Evolutionary conservation across 2,888 invertebrate genomes (phyloP), one percentile per base, ranked within the genome.

Genomic region (Frankliniella intonsa): DNA sequence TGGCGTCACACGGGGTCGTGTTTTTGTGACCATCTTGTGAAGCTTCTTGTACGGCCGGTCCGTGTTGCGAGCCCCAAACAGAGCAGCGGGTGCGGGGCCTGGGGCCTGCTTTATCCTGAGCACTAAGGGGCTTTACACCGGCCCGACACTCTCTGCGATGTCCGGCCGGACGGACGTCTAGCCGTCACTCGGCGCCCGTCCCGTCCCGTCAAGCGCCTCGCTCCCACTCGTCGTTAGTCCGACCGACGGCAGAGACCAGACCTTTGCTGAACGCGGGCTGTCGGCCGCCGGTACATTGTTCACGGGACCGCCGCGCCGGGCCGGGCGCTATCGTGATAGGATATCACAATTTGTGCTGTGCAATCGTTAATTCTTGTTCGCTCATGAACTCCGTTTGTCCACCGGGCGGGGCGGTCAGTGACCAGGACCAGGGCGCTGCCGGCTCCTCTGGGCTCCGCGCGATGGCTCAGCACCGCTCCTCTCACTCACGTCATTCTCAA

Each of bases 341-440:
- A 62, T 62, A 62, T 62, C 62, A 62, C 62, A 62, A 62, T 62
- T 62, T 62, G 62, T 62, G 62, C 62, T 62, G 62, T 17, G 62
- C 62, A 62, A 62, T 62, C 62, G 62, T 62, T 38, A 38, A 38
- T 38, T 38, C 38, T 38, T 38, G 38, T 38, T 38, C 62, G 19
- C n/a, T 62, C 19, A 19, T 62, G 62, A 62, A 17, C 62, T 62
- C n/a, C 62, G n/a, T 62, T 62, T 62, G 62, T 62, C 62, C 62
- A 62, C 62, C 62, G 17, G 19, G 62, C 62, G 62, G 17, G 19
- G 62, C 62, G 62, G 62, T 62, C 62, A 62, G 17, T 62, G 62
- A 62, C 62, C 62, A 55, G 55, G 19, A 17, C 55, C 55, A 19
- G 62, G 19, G 17, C 19, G 19, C 62, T 19, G n/a, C 19, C 19